Conservation (phyloP, 1,140 invertebrate species). For the Microplitis demolitor region DNA sequence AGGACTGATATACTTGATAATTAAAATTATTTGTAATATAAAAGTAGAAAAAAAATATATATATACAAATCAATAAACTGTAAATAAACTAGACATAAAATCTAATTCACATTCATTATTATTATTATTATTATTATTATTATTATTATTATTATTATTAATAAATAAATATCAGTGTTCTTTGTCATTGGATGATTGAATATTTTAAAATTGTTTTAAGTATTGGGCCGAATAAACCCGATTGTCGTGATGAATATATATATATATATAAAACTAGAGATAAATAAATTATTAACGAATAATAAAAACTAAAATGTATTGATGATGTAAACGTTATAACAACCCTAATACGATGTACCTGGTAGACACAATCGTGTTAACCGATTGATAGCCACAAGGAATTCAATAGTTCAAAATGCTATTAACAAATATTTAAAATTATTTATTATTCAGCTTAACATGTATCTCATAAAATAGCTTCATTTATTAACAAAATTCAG, state of each 20-base stretch:
- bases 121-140: too few relatives aligned
- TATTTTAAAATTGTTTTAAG: background rate
- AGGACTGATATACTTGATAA: too few relatives aligned
- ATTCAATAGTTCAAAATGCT: conserved; percentile 35
- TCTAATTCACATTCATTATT: too few relatives aligned
- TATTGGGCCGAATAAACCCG: conserved; percentile 6
- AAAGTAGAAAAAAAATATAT: too few relatives aligned
- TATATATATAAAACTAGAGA: background rate
- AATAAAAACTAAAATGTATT: conserved; percentile 20
- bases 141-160: too few relatives aligned
- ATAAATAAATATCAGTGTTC: background rate
- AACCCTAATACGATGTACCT: conserved; percentile 56
- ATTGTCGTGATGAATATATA: background rate
- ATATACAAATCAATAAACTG: too few relatives aligned
- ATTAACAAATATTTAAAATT: conserved; percentile 5
- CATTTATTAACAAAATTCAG: background rate
- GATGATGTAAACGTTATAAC: conserved; percentile 33
- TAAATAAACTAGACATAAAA: too few relatives aligned
- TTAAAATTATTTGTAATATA: too few relatives aligned
- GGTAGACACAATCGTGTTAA: conserved; percentile 51
- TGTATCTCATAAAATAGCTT: background rate
- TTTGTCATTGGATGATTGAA: conserved; percentile 7
- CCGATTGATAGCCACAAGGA: conserved; percentile 48
- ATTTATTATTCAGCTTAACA: conserved; percentile 3
- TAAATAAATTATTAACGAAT: conserved; percentile 2